Percentiles rank a stretch among this genome's conserved stretches.
Evolutionary conservation across 1,140 invertebrate genomes (phyloP).

Genomic region (Eubasilissa regina): DNA sequence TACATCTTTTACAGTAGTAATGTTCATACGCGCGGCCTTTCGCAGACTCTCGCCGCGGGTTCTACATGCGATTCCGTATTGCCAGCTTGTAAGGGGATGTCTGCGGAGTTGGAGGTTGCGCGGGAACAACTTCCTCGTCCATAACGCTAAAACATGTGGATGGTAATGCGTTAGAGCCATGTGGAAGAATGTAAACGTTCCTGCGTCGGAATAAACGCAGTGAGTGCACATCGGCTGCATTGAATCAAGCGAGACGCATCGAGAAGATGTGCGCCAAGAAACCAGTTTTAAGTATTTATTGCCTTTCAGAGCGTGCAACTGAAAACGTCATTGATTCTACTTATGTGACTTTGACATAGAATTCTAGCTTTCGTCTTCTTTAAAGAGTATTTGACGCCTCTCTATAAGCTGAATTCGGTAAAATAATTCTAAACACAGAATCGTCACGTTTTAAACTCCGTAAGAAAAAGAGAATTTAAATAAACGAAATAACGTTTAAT

Average conservation of each 20-base stretch:
- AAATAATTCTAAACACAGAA: too few species aligned
- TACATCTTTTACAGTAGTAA: background rate
- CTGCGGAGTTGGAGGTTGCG: slow-evolving; percentile 5
- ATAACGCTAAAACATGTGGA: slow-evolving; percentile 39
- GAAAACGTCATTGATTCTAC: slow-evolving; percentile 39
- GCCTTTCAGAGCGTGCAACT: slow-evolving; percentile 47
- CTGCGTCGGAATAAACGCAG: slow-evolving; percentile 29
- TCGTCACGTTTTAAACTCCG: too few species aligned
- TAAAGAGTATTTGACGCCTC: background rate
- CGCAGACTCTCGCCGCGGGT: background rate
- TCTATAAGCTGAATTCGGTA: too few species aligned
- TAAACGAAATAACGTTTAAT: too few species aligned
- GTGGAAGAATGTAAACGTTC: slow-evolving; percentile 49
- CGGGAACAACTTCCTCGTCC: slow-evolving; percentile 47
- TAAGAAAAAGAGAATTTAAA: too few species aligned
- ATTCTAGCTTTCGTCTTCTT: background rate
- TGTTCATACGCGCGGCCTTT: background rate
- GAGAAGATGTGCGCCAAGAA: slow-evolving; percentile 55
- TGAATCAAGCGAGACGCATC: slow-evolving; percentile 59
- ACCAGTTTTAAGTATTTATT: slow-evolving; percentile 52
- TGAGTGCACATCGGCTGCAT: slow-evolving; percentile 51
- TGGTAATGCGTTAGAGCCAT: slow-evolving; percentile 44
- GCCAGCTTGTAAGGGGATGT: slow-evolving; percentile 9
- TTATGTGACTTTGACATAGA: slow-evolving; percentile 12
- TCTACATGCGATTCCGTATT: slow-evolving; percentile 1